A percentile compares a stretch with the other conserved stretches of the same genome.
Conservation (phyloP, 2,888 invertebrate species). For the Ypsolopha sequella region DNA sequence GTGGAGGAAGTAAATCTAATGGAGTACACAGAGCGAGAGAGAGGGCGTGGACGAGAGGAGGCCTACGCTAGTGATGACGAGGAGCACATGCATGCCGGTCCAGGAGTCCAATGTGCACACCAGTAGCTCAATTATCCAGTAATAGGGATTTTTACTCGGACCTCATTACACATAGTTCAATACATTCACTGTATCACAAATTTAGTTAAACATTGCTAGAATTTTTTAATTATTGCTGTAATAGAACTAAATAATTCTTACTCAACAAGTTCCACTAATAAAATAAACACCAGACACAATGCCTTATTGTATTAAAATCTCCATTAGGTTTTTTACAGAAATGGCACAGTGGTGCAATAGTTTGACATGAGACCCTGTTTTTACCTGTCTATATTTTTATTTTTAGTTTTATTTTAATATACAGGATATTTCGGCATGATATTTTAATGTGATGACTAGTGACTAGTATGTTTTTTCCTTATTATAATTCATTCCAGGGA, state of each 20-base stretch:
- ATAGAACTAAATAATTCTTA: neutral
- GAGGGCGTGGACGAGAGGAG: slow-evolving; percentile 70
- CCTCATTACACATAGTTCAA: slow-evolving; percentile 51
- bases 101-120: slow-evolving; percentile 84
- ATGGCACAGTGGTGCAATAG: no score
- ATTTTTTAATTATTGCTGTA: slow-evolving; percentile 10
- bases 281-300: no score
- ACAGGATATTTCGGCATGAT: slow-evolving; percentile 3
- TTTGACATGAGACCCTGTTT: no score
- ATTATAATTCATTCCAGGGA: slow-evolving; percentile 28
- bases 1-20: slow-evolving; percentile 89
- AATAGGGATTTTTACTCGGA: slow-evolving; percentile 45
- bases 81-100: slow-evolving; percentile 67
- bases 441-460: neutral
- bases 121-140: slow-evolving; percentile 72
- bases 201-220: slow-evolving; percentile 24
- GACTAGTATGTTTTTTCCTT: slow-evolving; percentile 8
- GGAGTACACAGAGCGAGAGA: slow-evolving; percentile 77
- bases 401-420: slow-evolving; percentile 2
- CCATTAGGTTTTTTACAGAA: no score
- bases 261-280: no score
- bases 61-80: slow-evolving; percentile 80
- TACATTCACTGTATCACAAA: slow-evolving; percentile 32
- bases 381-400: neutral
- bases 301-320: no score